A percentile compares a stretch with the other conserved stretches of the same genome.
These are phyloP conservation scores for Andinoacara biseriatus DNA, from an alignment of 2,113 vertebrate genomes.

Conservation along the genomic window DNA sequence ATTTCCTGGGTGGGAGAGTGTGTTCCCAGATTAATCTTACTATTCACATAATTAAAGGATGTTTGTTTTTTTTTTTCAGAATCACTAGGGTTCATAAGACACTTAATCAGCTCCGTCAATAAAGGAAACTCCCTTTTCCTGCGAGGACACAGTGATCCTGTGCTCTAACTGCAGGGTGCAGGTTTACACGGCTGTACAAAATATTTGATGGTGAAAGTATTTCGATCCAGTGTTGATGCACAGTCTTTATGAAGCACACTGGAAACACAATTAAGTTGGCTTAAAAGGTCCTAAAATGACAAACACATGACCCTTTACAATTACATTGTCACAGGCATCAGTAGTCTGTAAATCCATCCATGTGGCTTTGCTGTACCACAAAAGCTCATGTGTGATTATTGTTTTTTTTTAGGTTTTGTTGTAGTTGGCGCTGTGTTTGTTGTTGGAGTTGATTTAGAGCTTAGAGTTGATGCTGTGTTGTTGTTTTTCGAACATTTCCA, in stretches of 20 bases:
- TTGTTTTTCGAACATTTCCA: conserved; percentile 18
- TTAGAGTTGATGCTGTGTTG: conserved; percentile 19
- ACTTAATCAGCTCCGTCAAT: conserved; percentile 74
- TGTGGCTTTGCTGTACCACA: conserved; percentile 19
- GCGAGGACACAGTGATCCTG: conserved; percentile 36
- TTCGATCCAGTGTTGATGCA: conserved; percentile 16
- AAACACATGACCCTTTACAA: conserved; percentile 23
- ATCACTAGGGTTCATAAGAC: conserved; percentile 53
- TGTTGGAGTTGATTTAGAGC: conserved; percentile 33
- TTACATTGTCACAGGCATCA: conserved; percentile 12
- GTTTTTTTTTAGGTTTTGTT: neutral
- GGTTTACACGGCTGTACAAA: neutral
- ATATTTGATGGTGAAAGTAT: conserved; percentile 21
- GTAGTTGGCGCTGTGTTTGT: conserved; percentile 24
- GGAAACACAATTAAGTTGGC: conserved; percentile 8
- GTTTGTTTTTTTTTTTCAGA: conserved; percentile 70
- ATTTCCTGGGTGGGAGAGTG: conserved; percentile 60
- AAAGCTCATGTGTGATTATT: conserved; percentile 3
- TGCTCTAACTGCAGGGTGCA: conserved; percentile 36
- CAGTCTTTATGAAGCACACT: conserved; percentile 28
- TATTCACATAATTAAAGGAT: conserved; percentile 69
- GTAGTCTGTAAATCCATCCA: conserved; percentile 4
- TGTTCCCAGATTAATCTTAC: conserved; percentile 52
- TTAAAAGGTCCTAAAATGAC: conserved; percentile 44
- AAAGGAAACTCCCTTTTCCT: conserved; percentile 76